Evolutionary conservation across 2,888 invertebrate species (phyloP).

Genomic region (Phorcus lineatus): DNA sequence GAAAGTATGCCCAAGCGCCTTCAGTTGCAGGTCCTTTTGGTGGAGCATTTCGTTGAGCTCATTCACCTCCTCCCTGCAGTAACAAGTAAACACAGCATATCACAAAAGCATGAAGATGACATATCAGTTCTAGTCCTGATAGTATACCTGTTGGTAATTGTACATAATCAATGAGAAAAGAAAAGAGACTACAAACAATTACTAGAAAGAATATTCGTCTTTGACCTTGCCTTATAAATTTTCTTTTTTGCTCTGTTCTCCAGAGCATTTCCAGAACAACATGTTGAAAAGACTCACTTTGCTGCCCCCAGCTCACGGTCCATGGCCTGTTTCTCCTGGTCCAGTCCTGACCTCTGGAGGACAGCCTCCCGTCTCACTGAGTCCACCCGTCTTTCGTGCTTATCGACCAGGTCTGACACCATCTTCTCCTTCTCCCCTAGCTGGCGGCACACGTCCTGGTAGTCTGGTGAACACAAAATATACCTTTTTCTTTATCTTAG

Average conservation of each 20-base stretch:
- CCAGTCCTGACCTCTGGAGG: conserved; percentile 47
- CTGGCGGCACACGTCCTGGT: conserved; percentile 64
- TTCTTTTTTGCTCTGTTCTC: too few relatives aligned
- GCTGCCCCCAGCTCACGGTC: conserved; percentile 50
- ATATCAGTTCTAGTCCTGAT: neutral
- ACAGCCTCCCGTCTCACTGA: conserved; percentile 52
- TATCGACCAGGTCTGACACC: conserved; percentile 52
- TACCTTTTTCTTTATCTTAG: too few relatives aligned
- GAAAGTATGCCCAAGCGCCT: conserved; percentile 58
- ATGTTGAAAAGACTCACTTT: conserved; percentile 44
- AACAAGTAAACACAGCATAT: neutral
- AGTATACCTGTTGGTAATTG: too few relatives aligned
- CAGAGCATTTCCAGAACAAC: too few relatives aligned
- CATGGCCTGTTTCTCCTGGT: conserved; percentile 50
- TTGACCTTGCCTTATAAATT: too few relatives aligned
- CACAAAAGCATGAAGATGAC: neutral
- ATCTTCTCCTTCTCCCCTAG: conserved; percentile 66
- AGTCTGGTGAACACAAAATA: conserved; percentile 35
- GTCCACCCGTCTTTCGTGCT: conserved; percentile 55
- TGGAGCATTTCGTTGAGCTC: conserved; percentile 57
- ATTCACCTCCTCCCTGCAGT: conserved; percentile 56
- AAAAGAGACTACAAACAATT: too few relatives aligned
- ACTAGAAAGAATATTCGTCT: too few relatives aligned
- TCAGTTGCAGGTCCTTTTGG: conserved; percentile 64
- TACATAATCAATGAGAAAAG: too few relatives aligned